Evolutionary conservation across 2,888 invertebrate genomes (phyloP).

Genomic region (Crossocerus cetratus): DNA sequence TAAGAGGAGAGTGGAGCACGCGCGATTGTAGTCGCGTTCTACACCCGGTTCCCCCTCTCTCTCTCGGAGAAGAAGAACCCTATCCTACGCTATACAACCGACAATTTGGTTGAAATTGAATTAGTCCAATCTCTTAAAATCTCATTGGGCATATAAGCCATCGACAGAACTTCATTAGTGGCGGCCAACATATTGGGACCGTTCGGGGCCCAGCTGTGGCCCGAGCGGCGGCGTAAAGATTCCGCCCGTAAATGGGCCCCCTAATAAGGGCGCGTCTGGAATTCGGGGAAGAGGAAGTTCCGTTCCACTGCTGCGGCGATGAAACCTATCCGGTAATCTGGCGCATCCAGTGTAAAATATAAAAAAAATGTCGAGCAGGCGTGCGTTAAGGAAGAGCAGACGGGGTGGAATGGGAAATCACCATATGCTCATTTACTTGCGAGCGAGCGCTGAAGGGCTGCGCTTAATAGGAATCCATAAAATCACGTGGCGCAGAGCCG

Average conservation of each 20-base stretch:
- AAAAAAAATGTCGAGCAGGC: conserved; percentile 21
- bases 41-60: neutral
- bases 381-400: conserved; percentile 16
- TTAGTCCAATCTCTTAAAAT: neutral
- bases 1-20: conserved; percentile 7
- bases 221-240: conserved; percentile 18
- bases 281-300: conserved; percentile 49
- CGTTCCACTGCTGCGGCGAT: conserved; percentile 14
- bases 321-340: conserved; percentile 50
- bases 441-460: conserved; percentile 17
- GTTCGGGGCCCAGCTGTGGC: neutral
- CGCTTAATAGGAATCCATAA: conserved; percentile 48
- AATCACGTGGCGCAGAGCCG: conserved; percentile 22
- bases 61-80: neutral
- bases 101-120: neutral
- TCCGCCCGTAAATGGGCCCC: conserved; percentile 35
- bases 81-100: neutral
- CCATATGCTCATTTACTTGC: conserved; percentile 44
- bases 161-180: neutral
- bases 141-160: neutral
- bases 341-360: conserved; percentile 40
- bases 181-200: neutral
- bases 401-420: conserved; percentile 23
- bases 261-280: conserved; percentile 42
- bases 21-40: neutral